Evolutionary conservation across 2,113 vertebrate species (phyloP).

Genomic region (Thinocorus orbignyianus): DNA sequence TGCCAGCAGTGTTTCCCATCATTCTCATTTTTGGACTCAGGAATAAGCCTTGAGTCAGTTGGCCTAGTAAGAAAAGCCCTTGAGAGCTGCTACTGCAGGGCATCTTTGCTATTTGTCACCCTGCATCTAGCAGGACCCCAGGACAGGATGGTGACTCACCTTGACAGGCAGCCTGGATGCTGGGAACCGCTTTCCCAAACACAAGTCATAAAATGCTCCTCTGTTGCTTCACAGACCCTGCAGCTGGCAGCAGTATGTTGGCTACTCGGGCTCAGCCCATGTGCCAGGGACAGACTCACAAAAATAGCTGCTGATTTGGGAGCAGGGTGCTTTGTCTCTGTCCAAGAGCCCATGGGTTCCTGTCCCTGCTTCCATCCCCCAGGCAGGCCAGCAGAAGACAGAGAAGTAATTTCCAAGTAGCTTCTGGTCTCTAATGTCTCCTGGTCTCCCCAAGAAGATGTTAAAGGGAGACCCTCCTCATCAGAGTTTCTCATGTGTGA

Average conservation of each 20-base stretch:
- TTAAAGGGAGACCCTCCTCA: background rate
- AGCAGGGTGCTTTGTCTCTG: background rate
- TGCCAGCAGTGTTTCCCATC: background rate
- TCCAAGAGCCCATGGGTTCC: background rate
- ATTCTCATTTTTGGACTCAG: background rate
- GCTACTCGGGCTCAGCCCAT: background rate
- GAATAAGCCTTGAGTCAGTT: background rate
- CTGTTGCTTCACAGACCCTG: background rate
- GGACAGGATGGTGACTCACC: background rate
- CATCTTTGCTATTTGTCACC: background rate
- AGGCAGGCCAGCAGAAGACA: background rate
- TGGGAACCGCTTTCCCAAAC: background rate
- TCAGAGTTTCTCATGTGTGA: background rate
- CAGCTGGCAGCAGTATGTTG: background rate
- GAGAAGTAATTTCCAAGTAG: background rate
- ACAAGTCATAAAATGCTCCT: background rate
- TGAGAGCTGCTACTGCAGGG: background rate
- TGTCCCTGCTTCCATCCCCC: background rate
- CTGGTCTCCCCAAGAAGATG: background rate
- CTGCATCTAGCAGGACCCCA: background rate
- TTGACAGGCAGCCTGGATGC: background rate
- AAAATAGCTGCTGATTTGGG: background rate
- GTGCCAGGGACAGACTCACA: background rate
- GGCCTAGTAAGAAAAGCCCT: background rate
- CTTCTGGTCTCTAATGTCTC: background rate